phyloP scores from a whole-genome alignment of 2,113 vertebrate genomes.

The Tricholaema leucomelas region DNA sequence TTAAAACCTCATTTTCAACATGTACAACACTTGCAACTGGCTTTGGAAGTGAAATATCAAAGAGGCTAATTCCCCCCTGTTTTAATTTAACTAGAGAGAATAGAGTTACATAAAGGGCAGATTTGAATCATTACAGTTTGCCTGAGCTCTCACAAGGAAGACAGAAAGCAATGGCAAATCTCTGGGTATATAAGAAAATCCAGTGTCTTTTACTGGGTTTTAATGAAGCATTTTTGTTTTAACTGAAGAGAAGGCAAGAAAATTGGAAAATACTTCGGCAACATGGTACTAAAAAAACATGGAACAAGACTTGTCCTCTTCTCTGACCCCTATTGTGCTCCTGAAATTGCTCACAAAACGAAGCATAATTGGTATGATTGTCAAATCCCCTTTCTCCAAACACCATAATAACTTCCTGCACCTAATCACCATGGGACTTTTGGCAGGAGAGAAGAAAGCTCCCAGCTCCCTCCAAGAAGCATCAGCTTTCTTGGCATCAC shows the following conservation, averaged over 20 bases:
- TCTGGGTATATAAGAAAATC: background rate
- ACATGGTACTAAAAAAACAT: background rate
- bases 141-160: constrained; percentile 10
- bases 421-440: background rate
- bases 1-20: constrained; percentile 58
- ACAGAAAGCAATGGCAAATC: background rate
- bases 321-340: background rate
- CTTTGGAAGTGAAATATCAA: constrained; percentile 40
- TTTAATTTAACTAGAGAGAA: constrained; percentile 48
- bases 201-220: background rate
- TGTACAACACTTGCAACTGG: constrained; percentile 6
- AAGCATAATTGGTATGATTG: background rate
- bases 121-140: background rate
- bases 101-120: constrained; percentile 14
- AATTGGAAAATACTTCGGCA: background rate
- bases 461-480: background rate
- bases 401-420: background rate
- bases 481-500: background rate
- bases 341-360: background rate
- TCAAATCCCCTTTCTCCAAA: background rate
- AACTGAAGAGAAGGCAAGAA: background rate
- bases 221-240: constrained; percentile 2
- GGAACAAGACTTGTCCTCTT: background rate
- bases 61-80: constrained; percentile 1
- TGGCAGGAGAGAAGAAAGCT: background rate